Conservation (phyloP, 2,797 vertebrate genomes). For the Sebastes vulpes region DNA sequence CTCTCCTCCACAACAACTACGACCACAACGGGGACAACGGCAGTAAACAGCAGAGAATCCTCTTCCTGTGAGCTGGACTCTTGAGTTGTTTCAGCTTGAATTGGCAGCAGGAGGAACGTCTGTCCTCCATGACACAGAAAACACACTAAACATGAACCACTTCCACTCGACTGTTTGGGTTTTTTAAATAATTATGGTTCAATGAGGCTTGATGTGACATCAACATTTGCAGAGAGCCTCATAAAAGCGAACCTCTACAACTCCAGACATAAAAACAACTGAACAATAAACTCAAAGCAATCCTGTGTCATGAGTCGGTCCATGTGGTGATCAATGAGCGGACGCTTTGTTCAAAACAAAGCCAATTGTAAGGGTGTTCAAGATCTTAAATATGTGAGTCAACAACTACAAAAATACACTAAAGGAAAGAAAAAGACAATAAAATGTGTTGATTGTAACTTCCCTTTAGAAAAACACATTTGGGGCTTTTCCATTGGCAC, state of each 20-base stretch:
- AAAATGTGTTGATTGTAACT: neutral
- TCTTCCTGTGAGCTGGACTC: conserved; percentile 6
- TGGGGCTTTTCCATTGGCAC: neutral
- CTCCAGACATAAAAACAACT: conserved; percentile 18
- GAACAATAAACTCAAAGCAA: conserved; percentile 26
- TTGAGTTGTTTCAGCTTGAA: neutral
- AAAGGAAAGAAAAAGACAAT: neutral
- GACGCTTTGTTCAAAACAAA: conserved; percentile 28
- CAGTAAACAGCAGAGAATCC: conserved; percentile 15
- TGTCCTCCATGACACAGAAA: neutral
- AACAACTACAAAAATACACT: neutral
- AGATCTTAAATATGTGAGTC: conserved; percentile 7
- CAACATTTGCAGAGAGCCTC: conserved; percentile 7
- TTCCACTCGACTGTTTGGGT: neutral
- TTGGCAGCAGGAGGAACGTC: neutral
- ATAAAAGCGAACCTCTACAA: neutral
- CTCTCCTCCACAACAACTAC: conserved; percentile 36
- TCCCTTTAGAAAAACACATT: neutral
- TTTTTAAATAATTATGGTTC: conserved; percentile 30
- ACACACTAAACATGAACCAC: neutral
- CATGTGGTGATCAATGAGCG: conserved; percentile 5
- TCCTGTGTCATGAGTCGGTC: conserved; percentile 31
- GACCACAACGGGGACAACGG: conserved; percentile 21
- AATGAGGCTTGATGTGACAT: conserved; percentile 6
- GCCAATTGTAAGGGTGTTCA: neutral